A percentile compares a stretch with the other conserved stretches of the same genome.
Evolutionary conservation across 2,888 invertebrate species (phyloP).

Genomic region (Plemyria rubiginata): DNA sequence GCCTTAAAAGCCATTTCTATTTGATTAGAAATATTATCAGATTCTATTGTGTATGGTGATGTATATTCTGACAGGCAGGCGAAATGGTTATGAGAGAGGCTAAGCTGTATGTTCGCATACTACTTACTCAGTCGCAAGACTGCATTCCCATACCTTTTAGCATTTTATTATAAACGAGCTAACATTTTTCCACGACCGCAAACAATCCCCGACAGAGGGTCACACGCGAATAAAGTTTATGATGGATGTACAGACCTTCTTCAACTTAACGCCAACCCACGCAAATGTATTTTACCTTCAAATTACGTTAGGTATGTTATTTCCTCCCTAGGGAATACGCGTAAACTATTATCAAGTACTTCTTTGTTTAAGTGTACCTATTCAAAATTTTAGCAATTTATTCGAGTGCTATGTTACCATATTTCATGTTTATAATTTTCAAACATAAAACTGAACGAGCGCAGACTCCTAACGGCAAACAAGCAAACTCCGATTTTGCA

Average conservation of each 20-base stretch:
- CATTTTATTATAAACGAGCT: conserved; percentile 9
- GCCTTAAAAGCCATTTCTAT: conserved; percentile 5
- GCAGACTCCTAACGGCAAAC: conserved; percentile 9
- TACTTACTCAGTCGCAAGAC: background rate
- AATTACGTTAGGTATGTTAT: conserved; percentile 26
- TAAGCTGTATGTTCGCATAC: too few relatives aligned
- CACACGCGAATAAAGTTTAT: conserved; percentile 42
- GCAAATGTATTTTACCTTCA: conserved; percentile 34
- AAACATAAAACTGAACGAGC: conserved; percentile 7
- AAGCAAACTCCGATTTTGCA: conserved; percentile 19
- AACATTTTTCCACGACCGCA: conserved; percentile 37
- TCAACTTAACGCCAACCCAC: conserved; percentile 34
- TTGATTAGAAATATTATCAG: background rate
- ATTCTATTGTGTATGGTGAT: too few relatives aligned
- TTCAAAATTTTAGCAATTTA: background rate
- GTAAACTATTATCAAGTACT: conserved; percentile 14
- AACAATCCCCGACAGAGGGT: conserved; percentile 34
- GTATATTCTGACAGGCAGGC: too few relatives aligned
- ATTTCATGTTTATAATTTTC: conserved; percentile 8
- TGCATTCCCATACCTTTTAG: background rate
- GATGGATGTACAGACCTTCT: conserved; percentile 36
- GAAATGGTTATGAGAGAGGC: too few relatives aligned
- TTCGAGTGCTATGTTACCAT: background rate
- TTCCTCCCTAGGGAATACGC: conserved; percentile 15
- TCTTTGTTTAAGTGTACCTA: conserved; percentile 2